Evolutionary conservation across 1,140 invertebrate genomes (phyloP).

Genomic region (Drosophila sp.): DNA sequence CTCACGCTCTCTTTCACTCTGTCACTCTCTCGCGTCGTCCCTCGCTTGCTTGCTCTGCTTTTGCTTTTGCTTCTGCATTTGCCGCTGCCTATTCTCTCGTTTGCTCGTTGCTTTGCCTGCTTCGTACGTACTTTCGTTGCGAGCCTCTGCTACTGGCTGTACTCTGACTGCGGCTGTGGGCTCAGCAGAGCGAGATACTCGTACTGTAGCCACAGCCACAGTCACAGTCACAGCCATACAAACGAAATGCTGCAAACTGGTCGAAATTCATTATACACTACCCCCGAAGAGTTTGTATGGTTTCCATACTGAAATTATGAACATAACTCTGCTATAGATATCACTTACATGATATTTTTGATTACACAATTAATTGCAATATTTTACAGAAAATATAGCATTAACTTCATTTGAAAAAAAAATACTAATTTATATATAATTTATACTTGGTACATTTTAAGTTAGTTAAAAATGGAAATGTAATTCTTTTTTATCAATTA

Average conservation of each 20-base stretch:
- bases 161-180: slow-evolving; percentile 60
- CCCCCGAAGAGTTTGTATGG: slow-evolving; percentile 3
- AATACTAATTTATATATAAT: too few species aligned
- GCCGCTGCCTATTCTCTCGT: slow-evolving; percentile 53
- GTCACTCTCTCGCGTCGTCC: neutral
- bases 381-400: too few species aligned
- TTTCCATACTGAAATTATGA: neutral
- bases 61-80: slow-evolving; percentile 21
- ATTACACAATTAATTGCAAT: too few species aligned
- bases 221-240: slow-evolving; percentile 17
- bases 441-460: too few species aligned
- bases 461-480: too few species aligned
- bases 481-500: too few species aligned
- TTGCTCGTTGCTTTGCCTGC: slow-evolving; percentile 50
- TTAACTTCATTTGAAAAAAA: too few species aligned
- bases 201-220: slow-evolving; percentile 21
- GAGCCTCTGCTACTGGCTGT: slow-evolving; percentile 64
- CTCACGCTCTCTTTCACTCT: neutral
- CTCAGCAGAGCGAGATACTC: slow-evolving; percentile 72
- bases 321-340: neutral
- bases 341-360: too few species aligned
- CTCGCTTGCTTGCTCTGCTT: slow-evolving; percentile 17
- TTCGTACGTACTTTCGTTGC: slow-evolving; percentile 61
- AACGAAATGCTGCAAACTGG: slow-evolving; percentile 39
- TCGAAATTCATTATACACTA: slow-evolving; percentile 45